Conservation (phyloP, 1,140 invertebrate genomes). For the Macrobrachium rosenbergii region DNA sequence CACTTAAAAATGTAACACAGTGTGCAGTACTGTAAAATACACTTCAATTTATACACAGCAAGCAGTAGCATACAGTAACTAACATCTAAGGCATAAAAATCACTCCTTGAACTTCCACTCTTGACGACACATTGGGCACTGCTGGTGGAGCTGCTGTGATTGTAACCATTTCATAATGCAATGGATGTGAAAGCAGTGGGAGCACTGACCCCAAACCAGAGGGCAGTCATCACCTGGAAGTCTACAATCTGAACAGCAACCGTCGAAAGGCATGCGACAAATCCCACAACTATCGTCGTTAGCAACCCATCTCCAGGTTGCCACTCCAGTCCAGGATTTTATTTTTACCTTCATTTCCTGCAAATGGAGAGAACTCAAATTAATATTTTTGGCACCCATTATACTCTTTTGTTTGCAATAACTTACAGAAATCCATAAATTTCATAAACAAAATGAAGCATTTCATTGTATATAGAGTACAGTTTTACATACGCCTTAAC, state of each 20-base stretch:
- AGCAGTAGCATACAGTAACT: background rate
- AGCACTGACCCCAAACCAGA: constrained; percentile 98
- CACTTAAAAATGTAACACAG: background rate
- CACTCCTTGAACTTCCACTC: constrained; percentile 98
- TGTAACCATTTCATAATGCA: constrained; percentile 99
- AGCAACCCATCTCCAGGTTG: constrained; percentile 94
- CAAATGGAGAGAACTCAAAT: background rate
- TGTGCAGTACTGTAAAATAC: no score
- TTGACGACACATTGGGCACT: constrained; percentile 99
- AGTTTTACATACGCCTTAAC: no score
- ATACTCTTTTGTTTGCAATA: no score
- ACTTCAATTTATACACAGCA: no score
- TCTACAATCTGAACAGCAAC: constrained; percentile 98
- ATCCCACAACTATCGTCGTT: constrained; percentile 99
- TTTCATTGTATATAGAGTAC: no score
- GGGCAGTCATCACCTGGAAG: constrained; percentile 98
- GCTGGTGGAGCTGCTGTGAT: constrained; percentile 93
- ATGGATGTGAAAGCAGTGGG: constrained; percentile 99
- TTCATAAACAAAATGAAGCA: no score
- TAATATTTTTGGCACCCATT: no score
- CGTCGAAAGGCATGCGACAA: constrained; percentile 98
- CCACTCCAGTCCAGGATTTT: constrained; percentile 92
- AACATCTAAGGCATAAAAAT: constrained; percentile 43
- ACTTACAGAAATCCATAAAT: no score
- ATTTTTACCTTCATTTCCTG: constrained; percentile 71